Evolutionary conservation across 1,140 invertebrate genomes (phyloP).

Genomic region (Physella acuta): DNA sequence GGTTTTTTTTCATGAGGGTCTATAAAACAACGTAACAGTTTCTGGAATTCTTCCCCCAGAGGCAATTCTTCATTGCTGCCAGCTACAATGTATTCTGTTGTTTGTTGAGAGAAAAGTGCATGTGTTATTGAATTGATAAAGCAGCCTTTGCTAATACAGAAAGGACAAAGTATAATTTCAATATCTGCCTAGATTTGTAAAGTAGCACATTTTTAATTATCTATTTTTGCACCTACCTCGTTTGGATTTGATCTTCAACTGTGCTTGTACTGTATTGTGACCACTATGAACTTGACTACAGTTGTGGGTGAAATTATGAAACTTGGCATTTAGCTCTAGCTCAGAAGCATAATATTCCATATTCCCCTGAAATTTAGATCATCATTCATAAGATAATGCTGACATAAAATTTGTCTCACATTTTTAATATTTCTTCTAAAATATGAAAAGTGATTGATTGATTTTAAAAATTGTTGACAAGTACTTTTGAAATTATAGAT

Average conservation of each 20-base stretch:
- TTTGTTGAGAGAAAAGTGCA: no score
- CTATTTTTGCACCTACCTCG: slow-evolving; percentile 49
- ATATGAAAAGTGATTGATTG: no score
- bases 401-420: no score
- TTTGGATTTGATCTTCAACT: slow-evolving; percentile 57
- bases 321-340: slow-evolving; percentile 57
- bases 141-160: neutral
- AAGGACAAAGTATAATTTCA: neutral
- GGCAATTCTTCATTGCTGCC: slow-evolving; percentile 56
- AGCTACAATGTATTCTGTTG: slow-evolving; percentile 55
- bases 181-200: neutral
- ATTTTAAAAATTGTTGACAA: no score
- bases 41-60: slow-evolving; percentile 58
- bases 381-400: no score
- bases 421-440: no score
- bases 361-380: slow-evolving; percentile 51
- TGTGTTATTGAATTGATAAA: no score
- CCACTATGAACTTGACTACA: slow-evolving; percentile 55
- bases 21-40: slow-evolving; percentile 49
- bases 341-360: slow-evolving; percentile 58
- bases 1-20: slow-evolving; percentile 46
- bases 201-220: no score
- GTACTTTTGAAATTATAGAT: no score
- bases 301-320: slow-evolving; percentile 56
- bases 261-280: slow-evolving; percentile 57